Percentiles rank a stretch among this genome's conserved stretches.
Evolutionary conservation across 2,797 vertebrate species (phyloP).

Genomic region (Tangara arthus): DNA sequence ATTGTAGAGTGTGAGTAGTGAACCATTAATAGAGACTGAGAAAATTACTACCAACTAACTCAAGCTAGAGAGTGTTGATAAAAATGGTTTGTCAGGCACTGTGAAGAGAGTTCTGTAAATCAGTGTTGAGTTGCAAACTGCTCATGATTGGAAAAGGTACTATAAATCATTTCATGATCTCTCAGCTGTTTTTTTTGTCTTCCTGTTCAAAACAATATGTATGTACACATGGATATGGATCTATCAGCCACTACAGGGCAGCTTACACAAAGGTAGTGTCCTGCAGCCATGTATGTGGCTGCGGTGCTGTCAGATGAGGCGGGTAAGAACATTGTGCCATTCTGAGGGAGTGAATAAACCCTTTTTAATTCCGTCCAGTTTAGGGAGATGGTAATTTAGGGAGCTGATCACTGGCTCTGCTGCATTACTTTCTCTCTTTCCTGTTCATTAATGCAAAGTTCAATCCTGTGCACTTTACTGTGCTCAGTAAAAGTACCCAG

Average conservation of each 20-base stretch:
- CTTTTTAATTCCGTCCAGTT: not conserved
- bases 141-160: not conserved
- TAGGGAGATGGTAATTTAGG: not conserved
- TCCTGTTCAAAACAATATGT: not conserved
- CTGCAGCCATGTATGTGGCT: not conserved
- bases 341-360: not conserved
- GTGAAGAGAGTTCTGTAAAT: not conserved
- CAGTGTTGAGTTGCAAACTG: not conserved
- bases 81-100: not conserved
- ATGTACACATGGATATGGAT: not conserved
- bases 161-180: not conserved
- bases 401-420: not conserved
- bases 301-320: not conserved
- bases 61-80: not conserved
- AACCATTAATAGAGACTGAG: not conserved
- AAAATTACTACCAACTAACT: not conserved
- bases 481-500: not conserved
- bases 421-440: not conserved
- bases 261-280: not conserved
- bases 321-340: not conserved
- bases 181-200: not conserved
- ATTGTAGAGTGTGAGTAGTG: not conserved
- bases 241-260: not conserved
- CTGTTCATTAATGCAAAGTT: not conserved
- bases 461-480: not conserved